These are phyloP conservation scores for Etheostoma nigrum DNA, from an alignment of 2,797 vertebrate species.

Conservation along the genomic window DNA sequence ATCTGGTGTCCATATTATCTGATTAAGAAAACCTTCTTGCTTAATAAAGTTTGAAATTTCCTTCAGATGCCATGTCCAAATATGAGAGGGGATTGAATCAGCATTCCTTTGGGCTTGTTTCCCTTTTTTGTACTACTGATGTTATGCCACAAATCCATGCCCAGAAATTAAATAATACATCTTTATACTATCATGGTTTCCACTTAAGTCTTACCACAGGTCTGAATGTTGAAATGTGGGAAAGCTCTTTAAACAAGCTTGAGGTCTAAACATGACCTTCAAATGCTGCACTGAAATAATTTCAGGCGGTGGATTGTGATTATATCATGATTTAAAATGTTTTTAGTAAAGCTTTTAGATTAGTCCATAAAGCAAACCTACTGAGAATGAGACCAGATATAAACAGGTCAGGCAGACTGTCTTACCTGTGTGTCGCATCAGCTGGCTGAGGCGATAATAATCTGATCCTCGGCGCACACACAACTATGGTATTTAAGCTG, in stretches of 20 bases:
- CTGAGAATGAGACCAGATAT: background rate
- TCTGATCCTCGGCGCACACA: constrained; percentile 32
- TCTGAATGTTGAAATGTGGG: constrained; percentile 14
- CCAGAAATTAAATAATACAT: constrained; percentile 21
- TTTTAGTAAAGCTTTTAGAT: background rate
- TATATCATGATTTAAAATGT: background rate
- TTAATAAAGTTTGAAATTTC: constrained; percentile 19
- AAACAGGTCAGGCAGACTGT: constrained; percentile 31
- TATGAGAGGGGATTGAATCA: constrained; percentile 25
- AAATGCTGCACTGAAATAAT: background rate
- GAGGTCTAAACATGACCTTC: constrained; percentile 21
- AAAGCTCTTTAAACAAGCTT: constrained; percentile 30
- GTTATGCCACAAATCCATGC: constrained; percentile 13
- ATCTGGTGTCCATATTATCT: constrained; percentile 11
- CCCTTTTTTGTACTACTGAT: constrained; percentile 36
- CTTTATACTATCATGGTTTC: constrained; percentile 13
- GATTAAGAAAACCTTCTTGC: constrained; percentile 14
- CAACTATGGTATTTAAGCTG: constrained; percentile 27
- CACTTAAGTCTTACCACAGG: constrained; percentile 11
- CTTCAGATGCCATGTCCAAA: constrained; percentile 33
- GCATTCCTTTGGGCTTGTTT: background rate
- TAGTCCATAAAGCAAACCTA: background rate
- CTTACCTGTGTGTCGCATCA: constrained; percentile 40
- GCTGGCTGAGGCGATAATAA: constrained; percentile 38
- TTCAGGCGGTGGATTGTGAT: background rate